phyloP scores from a whole-genome alignment of 1,140 invertebrate species.

The Himalopsyche phryganea region DNA sequence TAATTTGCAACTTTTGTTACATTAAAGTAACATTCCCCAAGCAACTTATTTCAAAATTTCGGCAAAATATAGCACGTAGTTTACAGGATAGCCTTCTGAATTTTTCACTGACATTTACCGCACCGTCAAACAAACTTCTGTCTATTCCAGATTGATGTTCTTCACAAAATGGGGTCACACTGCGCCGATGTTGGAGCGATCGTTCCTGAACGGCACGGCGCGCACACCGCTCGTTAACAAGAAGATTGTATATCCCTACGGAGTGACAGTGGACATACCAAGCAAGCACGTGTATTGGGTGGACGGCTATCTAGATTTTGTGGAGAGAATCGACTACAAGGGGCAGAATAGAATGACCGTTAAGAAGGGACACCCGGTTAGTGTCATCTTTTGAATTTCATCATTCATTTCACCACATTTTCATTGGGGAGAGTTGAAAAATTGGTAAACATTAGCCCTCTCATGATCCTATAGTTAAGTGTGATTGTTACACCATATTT shows the following conservation, averaged over 20 bases:
- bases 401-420: too few species aligned
- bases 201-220: constrained; percentile 59
- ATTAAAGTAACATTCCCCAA: too few species aligned
- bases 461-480: too few species aligned
- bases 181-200: constrained; percentile 60
- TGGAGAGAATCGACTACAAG: constrained; percentile 69
- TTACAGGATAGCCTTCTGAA: too few species aligned
- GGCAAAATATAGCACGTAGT: too few species aligned
- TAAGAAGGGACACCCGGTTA: constrained; percentile 56
- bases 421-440: too few species aligned
- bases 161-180: constrained; percentile 71
- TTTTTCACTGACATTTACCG: too few species aligned
- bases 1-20: too few species aligned
- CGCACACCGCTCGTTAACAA: constrained; percentile 53
- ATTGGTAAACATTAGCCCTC: too few species aligned
- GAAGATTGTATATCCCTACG: constrained; percentile 72
- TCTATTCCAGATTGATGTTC: constrained; percentile 65
- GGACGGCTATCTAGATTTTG: constrained; percentile 71
- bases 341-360: constrained; percentile 64
- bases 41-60: too few species aligned
- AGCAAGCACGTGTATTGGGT: constrained; percentile 74
- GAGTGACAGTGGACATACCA: constrained; percentile 69
- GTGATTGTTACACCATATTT: too few species aligned
- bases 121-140: too few species aligned
- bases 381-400: constrained; percentile 14